phyloP scores from a whole-genome alignment of 2,888 invertebrate genomes.

The Conus canariensis region DNA sequence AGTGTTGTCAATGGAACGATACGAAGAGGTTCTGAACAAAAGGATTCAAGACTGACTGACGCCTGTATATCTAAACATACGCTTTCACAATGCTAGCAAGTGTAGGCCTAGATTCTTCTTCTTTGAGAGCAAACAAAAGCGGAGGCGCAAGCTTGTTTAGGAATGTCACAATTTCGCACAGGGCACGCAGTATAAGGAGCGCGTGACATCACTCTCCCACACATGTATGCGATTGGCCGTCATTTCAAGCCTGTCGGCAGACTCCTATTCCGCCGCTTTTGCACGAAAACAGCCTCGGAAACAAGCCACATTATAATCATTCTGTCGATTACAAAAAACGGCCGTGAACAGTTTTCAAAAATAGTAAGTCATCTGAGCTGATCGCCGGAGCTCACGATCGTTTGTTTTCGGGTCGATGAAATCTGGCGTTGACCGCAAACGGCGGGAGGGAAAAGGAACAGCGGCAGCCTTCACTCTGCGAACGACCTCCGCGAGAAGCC shows the following conservation, averaged over 20 bases:
- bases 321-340: background rate
- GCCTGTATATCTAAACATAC: background rate
- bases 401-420: background rate
- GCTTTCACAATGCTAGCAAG: background rate
- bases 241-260: background rate
- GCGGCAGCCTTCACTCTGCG: conserved; percentile 47
- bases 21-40: too few relatives aligned
- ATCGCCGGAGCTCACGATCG: background rate
- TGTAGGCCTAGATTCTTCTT: background rate
- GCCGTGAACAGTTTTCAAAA: background rate
- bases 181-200: background rate
- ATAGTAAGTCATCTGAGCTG: background rate
- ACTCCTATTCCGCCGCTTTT: background rate
- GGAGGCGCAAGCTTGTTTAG: background rate
- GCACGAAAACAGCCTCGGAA: background rate
- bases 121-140: background rate
- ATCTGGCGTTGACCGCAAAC: background rate
- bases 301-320: background rate
- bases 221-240: conserved; percentile 28
- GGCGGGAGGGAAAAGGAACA: conserved; percentile 55
- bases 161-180: background rate
- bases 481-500: conserved; percentile 35
- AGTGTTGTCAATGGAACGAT: too few relatives aligned
- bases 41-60: too few relatives aligned
- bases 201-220: conserved; percentile 41